Conservation (phyloP, 2,888 invertebrate species). For the Griposia aprilina region DNA sequence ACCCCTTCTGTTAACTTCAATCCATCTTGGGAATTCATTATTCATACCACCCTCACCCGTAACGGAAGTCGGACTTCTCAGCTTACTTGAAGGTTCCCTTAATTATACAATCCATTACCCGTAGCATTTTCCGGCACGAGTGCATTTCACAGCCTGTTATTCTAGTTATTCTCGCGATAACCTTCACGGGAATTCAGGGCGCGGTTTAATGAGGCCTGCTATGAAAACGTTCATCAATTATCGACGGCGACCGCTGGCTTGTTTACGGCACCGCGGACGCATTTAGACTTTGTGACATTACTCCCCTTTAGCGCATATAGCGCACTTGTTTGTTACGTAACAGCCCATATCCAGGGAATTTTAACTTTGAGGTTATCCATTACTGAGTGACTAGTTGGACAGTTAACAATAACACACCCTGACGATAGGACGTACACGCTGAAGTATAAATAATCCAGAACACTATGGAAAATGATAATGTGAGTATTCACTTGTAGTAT, state of each 20-base stretch:
- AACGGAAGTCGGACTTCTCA: constrained; percentile 50
- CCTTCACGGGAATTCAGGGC: constrained; percentile 88
- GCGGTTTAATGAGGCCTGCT: constrained; percentile 87
- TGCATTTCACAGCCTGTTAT: constrained; percentile 71
- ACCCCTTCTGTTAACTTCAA: constrained; percentile 43
- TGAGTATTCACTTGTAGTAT: constrained; percentile 49
- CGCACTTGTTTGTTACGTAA: constrained; percentile 68
- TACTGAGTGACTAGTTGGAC: constrained; percentile 38
- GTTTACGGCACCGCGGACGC: constrained; percentile 88
- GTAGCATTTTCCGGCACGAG: constrained; percentile 62
- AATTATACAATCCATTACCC: constrained; percentile 71
- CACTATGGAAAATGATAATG: constrained; percentile 50
- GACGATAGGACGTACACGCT: constrained; percentile 36
- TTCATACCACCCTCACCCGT: constrained; percentile 50
- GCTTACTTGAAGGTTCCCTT: constrained; percentile 52
- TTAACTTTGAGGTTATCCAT: constrained; percentile 57
- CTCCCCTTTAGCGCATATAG: constrained; percentile 74
- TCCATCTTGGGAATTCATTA: constrained; percentile 45
- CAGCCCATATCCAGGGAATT: constrained; percentile 67
- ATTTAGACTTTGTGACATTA: constrained; percentile 88
- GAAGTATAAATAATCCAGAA: constrained; percentile 33
- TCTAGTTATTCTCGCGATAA: constrained; percentile 80
- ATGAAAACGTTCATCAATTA: constrained; percentile 90
- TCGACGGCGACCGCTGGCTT: constrained; percentile 86
- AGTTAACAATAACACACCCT: constrained; percentile 41